Conservation (phyloP, 2,888 invertebrate genomes). For the Drosophila siamana region DNA sequence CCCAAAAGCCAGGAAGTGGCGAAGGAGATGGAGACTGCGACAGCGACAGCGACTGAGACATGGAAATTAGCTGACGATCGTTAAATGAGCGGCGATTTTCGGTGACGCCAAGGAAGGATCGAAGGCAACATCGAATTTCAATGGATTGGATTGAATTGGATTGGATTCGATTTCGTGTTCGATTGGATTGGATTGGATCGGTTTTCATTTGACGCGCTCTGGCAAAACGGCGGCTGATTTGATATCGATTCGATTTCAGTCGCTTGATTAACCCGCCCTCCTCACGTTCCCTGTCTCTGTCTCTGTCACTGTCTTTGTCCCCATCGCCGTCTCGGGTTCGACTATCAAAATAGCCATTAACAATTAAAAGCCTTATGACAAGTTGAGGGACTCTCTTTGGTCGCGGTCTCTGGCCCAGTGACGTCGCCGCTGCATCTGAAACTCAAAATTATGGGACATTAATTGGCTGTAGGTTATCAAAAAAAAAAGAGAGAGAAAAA, state of each 20-base stretch:
- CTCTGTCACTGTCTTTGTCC: not conserved
- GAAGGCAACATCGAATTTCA: slow-evolving; percentile 18
- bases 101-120: slow-evolving; percentile 72
- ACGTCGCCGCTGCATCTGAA: slow-evolving; percentile 38
- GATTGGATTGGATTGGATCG: slow-evolving; percentile 64
- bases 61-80: slow-evolving; percentile 80
- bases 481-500: not conserved
- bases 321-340: not conserved
- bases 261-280: slow-evolving; percentile 51
- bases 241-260: slow-evolving; percentile 44
- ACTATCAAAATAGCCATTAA: slow-evolving; percentile 75
- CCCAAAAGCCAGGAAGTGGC: slow-evolving; percentile 30
- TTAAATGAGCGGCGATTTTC: slow-evolving; percentile 72
- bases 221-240: slow-evolving; percentile 58
- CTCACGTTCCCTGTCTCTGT: not conserved
- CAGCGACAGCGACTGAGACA: slow-evolving; percentile 40
- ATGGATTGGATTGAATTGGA: slow-evolving; percentile 54
- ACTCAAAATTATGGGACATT: slow-evolving; percentile 82
- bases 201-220: slow-evolving; percentile 78
- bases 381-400: slow-evolving; percentile 52
- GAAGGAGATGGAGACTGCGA: not conserved
- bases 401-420: slow-evolving; percentile 17
- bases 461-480: slow-evolving; percentile 73
- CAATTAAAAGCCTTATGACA: slow-evolving; percentile 78
- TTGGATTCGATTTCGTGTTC: slow-evolving; percentile 16